Evolutionary conservation across 2,888 invertebrate species (phyloP).

Genomic region (Rutpela maculata): DNA sequence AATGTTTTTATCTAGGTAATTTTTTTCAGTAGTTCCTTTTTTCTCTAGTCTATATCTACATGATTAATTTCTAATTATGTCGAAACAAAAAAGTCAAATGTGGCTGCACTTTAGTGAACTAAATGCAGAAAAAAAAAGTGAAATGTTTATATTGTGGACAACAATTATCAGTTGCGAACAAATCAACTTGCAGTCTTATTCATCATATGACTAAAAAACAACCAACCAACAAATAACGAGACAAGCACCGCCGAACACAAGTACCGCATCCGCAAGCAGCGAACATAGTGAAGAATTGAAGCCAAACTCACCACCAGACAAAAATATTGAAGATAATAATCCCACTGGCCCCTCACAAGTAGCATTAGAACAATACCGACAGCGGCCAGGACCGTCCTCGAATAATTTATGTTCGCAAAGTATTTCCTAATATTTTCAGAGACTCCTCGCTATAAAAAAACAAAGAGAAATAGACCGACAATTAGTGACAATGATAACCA

Average conservation of each 20-base stretch:
- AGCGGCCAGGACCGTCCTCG: constrained; percentile 25
- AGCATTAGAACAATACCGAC: constrained; percentile 18
- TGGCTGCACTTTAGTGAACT: background rate
- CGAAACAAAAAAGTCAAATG: too few species aligned
- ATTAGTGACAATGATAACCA: constrained; percentile 60
- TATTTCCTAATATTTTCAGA: background rate
- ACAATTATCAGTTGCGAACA: constrained; percentile 41
- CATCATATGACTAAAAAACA: constrained; percentile 46
- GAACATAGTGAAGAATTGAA: too few species aligned
- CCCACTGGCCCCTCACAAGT: background rate
- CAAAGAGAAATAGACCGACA: constrained; percentile 53
- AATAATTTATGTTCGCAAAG: constrained; percentile 24
- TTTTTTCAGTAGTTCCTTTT: too few species aligned
- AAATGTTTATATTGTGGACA: constrained; percentile 47
- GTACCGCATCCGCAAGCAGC: too few species aligned
- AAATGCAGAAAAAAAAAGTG: constrained; percentile 27
- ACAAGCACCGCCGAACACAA: constrained; percentile 5
- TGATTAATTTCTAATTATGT: too few species aligned
- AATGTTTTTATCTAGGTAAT: too few species aligned
- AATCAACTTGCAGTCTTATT: constrained; percentile 44
- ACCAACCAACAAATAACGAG: constrained; percentile 38
- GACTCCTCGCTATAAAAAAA: constrained; percentile 42
- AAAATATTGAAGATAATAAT: too few species aligned
- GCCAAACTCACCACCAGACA: too few species aligned
- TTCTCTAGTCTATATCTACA: too few species aligned